A percentile compares a stretch with the other conserved stretches of the same genome.
Conservation (phyloP, 2,113 vertebrate genomes). For the Neodon shergylaensis region DNA sequence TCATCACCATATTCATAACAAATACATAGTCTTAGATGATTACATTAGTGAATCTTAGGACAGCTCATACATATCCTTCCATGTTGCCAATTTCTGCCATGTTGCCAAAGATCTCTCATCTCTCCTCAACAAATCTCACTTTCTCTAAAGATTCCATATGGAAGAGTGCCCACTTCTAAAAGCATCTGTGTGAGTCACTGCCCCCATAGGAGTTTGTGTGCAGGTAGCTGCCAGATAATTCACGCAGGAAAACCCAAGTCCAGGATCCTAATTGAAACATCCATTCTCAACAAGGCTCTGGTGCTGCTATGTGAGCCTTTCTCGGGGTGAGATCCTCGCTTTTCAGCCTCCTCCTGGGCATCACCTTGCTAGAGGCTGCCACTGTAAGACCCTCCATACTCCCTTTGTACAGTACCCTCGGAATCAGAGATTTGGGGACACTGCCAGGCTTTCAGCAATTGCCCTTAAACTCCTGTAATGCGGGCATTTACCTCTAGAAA, state of each 20-base stretch:
- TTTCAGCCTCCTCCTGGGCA: too few relatives aligned
- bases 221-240: background rate
- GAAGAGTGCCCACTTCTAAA: background rate
- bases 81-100: background rate
- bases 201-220: background rate
- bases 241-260: background rate
- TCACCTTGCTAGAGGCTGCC: background rate
- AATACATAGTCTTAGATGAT: too few relatives aligned
- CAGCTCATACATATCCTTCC: background rate
- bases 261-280: background rate
- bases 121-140: background rate
- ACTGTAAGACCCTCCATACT: background rate
- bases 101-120: background rate
- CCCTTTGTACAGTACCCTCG: background rate
- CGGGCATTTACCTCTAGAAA: background rate
- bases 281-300: background rate
- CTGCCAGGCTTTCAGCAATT: background rate
- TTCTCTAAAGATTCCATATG: background rate
- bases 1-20: background rate
- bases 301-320: background rate
- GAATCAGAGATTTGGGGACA: background rate
- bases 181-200: background rate
- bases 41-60: background rate
- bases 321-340: background rate
- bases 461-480: background rate